A percentile compares a stretch with the other conserved stretches of the same genome.
Evolutionary conservation across 2,113 vertebrate species (phyloP).

Genomic region (Brienomyrus brachyistius): DNA sequence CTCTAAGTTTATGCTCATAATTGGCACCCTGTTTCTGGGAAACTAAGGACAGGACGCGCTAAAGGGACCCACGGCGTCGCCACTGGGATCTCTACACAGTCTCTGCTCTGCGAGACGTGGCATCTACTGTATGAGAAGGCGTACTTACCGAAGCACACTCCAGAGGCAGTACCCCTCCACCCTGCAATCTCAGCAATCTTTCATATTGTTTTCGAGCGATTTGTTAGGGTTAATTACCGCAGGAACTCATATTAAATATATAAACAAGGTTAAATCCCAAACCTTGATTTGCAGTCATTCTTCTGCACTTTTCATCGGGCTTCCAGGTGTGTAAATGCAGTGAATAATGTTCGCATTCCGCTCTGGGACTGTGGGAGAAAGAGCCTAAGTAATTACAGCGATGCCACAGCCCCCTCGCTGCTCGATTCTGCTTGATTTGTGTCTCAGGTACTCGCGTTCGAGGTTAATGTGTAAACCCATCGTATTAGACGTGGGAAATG

Average conservation of each 20-base stretch:
- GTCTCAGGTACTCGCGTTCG: neutral
- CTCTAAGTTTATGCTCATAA: neutral
- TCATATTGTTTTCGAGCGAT: neutral
- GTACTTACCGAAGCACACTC: conserved; percentile 9
- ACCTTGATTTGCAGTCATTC: neutral
- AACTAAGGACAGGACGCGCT: neutral
- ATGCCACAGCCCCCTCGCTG: neutral
- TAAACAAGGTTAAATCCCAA: neutral
- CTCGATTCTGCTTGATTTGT: neutral
- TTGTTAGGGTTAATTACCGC: neutral
- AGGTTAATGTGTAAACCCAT: neutral
- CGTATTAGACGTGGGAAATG: neutral
- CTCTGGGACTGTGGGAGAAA: neutral
- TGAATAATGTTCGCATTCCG: neutral
- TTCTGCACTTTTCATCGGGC: neutral
- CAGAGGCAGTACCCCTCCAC: neutral
- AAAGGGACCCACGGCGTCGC: neutral
- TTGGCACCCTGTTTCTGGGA: neutral
- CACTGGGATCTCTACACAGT: neutral
- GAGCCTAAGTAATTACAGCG: neutral
- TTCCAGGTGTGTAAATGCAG: neutral
- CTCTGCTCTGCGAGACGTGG: neutral
- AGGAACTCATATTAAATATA: neutral
- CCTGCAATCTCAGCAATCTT: neutral
- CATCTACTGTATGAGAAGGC: neutral